Base-by-base conservation (phyloP, 2,113 vertebrate genomes). In the Sturnus vulgaris region DNA sequence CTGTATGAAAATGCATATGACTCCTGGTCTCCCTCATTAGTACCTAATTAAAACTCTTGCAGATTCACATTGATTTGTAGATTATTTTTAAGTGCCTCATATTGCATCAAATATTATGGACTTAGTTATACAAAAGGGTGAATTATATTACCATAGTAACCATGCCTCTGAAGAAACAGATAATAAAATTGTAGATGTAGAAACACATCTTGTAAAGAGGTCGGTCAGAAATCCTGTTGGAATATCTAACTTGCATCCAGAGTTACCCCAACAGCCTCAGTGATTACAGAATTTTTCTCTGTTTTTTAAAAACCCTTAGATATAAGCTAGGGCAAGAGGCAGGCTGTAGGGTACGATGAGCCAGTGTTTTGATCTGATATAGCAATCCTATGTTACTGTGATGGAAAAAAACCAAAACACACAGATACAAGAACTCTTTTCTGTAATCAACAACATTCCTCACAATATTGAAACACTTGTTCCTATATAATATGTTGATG, bases 231-330 rank as follows among this genome's bases (percentile, higher is more conserved):
- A 75, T 68, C 19, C 25, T 68, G 24, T 37, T 28, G 15, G 50
- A 49, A 18, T 25, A 52, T 16, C 1, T 5, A 64, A 0, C 9
- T 72, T 0, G 0, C 17, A 78, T 59, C 17, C 30, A 37, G 8
- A 82, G 13, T 8, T 71, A 11, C 7, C 20, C 50, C 17, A 89
- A 31, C 6, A 64, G 12, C 27, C 18, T 46, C 2, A 1, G 16
- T 42, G 3, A 31, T n/a, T 52, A 42, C 0, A 1, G 14, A 12
- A 25, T 31, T 79, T 77, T 82, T 21, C 9, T 2, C 21, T 47
- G 3, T 24, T 88, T 85, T 75, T 70, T 49, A 78, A 93, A 81
- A 85, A 47, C 12, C 3, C 4, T 64, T 30, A 78, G 20, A 19
- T 42, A 57, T 44, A 47, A 81, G 10, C 9, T 55, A 65, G 22